Evolutionary conservation across 2,888 invertebrate genomes (phyloP), one percentile per base, ranked within the genome.

Genomic region (Papilio protenor): DNA sequence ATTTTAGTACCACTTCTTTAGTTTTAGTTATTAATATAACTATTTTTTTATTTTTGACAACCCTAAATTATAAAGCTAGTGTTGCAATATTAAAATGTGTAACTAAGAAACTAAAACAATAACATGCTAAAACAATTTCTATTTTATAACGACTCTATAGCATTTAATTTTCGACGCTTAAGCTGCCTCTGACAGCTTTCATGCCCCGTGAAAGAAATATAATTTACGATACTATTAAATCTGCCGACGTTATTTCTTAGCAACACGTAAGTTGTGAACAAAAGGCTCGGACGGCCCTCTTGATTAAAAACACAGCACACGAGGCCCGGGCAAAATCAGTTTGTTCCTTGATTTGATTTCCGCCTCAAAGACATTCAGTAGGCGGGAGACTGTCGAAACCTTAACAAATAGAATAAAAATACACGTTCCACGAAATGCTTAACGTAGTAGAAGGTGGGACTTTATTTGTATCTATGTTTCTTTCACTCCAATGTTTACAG

Each of bases 201-300:
- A 49, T 69, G 40, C 40, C 16, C 40, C 49, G 27, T 71, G 76
- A 73, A 77, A 77, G 76, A 77, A 77, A 77, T 64, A 66, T 77
- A 77, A 77, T 77, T 77, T 73, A 77, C 61, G 76, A 69, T 45
- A 57, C 69, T 57, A 69, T 69, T 45, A 45, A 21, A 66, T 16
- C 57, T 33, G 16, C 59, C 21, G 40, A 70, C 75, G 49, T 55
- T 75, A 75, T 75, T 69, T 75, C 69, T 75, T 75, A 75, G 66
- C 21, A 66, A 52, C 55, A 69, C 33, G 59, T 59, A 45, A 75
- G n/a, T 23, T 47, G 47, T 18, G 27, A 61, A 74, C 40, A 47
- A 74, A 74, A 49, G n/a, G 49, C 49, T 49, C 52, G 18, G 27
- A 21, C 27, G 49, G 27, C 11, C 49, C 72, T 72, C 72, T 72